Percentiles rank a stretch among this genome's conserved stretches.
phyloP scores from a whole-genome alignment of 2,113 vertebrate genomes.

The Callithrix jacchus region DNA sequence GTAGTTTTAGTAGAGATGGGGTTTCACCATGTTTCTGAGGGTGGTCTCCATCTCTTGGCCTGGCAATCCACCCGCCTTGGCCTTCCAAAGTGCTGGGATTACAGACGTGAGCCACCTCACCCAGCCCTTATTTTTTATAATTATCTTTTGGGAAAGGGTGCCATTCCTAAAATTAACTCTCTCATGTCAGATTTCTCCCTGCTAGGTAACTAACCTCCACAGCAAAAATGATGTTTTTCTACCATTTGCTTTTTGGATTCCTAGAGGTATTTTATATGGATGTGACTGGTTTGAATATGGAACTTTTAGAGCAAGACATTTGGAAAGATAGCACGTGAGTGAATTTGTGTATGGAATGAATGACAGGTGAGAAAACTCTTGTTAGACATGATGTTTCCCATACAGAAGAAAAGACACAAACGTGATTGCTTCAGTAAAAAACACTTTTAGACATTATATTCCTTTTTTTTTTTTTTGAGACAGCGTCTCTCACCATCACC shows the following conservation, averaged over 20 bases:
- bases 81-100: too few relatives aligned
- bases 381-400: not conserved
- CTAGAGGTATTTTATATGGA: not conserved
- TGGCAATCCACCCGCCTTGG: too few relatives aligned
- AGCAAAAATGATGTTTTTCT: not conserved
- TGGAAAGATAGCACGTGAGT: constrained; percentile 15
- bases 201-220: not conserved
- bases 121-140: not conserved
- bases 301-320: constrained; percentile 14
- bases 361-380: not conserved
- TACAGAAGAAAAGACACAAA: not conserved
- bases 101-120: too few relatives aligned
- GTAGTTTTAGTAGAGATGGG: too few relatives aligned
- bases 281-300: not conserved
- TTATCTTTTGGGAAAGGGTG: not conserved
- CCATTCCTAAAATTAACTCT: not conserved
- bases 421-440: not conserved
- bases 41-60: too few relatives aligned
- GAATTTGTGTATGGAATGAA: not conserved
- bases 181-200: not conserved
- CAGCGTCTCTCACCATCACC: too few relatives aligned
- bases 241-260: not conserved
- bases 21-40: too few relatives aligned
- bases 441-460: not conserved
- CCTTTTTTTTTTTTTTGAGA: too few relatives aligned